Evolutionary conservation across 2,113 vertebrate species (phyloP).

Genomic region (Oryzias melastigma): DNA sequence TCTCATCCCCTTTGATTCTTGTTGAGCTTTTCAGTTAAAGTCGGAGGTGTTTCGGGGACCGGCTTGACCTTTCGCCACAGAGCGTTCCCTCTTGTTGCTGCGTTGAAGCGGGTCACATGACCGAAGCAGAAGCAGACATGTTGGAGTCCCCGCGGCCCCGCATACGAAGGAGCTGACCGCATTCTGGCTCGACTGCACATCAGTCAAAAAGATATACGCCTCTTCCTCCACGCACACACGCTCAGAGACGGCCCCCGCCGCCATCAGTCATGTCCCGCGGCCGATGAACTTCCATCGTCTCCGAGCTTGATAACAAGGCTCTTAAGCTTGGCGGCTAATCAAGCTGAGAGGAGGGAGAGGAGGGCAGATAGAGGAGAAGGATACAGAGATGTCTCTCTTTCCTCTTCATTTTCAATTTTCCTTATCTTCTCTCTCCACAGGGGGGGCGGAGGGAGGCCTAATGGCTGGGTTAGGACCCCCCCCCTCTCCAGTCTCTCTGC

Average conservation of each 20-base stretch:
- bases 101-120: neutral
- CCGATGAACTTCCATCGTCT: conserved; percentile 70
- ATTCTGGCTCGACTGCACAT: conserved; percentile 64
- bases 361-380: conserved; percentile 56
- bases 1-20: too few relatives aligned
- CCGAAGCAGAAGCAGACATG: conserved; percentile 49
- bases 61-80: neutral
- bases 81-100: neutral
- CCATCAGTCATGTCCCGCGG: conserved; percentile 56
- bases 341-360: conserved; percentile 62
- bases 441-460: conserved; percentile 65
- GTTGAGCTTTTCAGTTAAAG: too few relatives aligned
- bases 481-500: conserved; percentile 51
- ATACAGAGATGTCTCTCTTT: conserved; percentile 48
- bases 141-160: conserved; percentile 52
- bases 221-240: conserved; percentile 52
- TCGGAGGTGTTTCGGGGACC: neutral
- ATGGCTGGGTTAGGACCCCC: conserved; percentile 48
- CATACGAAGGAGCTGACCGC: conserved; percentile 49
- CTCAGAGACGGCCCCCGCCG: conserved; percentile 31
- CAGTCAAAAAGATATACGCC: conserved; percentile 64
- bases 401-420: conserved; percentile 67
- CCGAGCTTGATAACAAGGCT: conserved; percentile 67
- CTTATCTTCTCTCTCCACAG: conserved; percentile 70
- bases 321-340: conserved; percentile 70